These are phyloP conservation scores for Otolemur crassicaudatus DNA, from an alignment of 2,797 vertebrate species.

Conservation along the genomic window DNA sequence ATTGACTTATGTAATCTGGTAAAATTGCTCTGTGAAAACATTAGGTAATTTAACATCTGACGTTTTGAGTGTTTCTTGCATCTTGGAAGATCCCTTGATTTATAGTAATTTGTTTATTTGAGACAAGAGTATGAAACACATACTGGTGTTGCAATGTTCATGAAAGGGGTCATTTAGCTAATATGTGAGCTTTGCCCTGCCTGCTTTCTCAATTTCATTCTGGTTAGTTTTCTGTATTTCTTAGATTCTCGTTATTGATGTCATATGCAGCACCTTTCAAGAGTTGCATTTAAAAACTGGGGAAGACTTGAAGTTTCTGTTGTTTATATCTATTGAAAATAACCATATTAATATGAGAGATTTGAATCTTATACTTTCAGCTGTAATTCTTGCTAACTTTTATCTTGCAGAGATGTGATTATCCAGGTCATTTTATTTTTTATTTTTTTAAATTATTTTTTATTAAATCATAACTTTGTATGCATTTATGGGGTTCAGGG, in stretches of 20 bases:
- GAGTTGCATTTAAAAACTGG: slow-evolving; percentile 14
- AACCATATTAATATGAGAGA: neutral
- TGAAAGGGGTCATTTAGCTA: slow-evolving; percentile 27
- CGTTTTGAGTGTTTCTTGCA: neutral
- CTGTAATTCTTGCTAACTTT: slow-evolving; percentile 41
- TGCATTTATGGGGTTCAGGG: no score
- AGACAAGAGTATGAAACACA: neutral
- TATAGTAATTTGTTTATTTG: slow-evolving; percentile 47
- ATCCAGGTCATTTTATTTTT: neutral
- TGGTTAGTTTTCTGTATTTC: slow-evolving; percentile 12
- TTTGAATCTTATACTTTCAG: slow-evolving; percentile 29
- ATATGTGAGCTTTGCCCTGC: neutral
- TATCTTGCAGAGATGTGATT: neutral
- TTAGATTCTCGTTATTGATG: slow-evolving; percentile 15
- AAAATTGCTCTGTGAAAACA: slow-evolving; percentile 55
- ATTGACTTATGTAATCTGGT: slow-evolving; percentile 16
- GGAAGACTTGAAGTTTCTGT: slow-evolving; percentile 28
- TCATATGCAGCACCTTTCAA: neutral
- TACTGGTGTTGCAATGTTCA: slow-evolving; percentile 12
- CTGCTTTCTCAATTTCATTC: neutral
- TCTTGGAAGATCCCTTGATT: slow-evolving; percentile 44
- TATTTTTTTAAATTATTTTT: no score
- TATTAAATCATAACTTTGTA: no score
- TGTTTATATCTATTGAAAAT: slow-evolving; percentile 13
- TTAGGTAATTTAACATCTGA: slow-evolving; percentile 31